A percentile compares a stretch with the other conserved stretches of the same genome.
Evolutionary conservation across 1,140 invertebrate genomes (phyloP).

Genomic region (Acromyrmex echinatior): DNA sequence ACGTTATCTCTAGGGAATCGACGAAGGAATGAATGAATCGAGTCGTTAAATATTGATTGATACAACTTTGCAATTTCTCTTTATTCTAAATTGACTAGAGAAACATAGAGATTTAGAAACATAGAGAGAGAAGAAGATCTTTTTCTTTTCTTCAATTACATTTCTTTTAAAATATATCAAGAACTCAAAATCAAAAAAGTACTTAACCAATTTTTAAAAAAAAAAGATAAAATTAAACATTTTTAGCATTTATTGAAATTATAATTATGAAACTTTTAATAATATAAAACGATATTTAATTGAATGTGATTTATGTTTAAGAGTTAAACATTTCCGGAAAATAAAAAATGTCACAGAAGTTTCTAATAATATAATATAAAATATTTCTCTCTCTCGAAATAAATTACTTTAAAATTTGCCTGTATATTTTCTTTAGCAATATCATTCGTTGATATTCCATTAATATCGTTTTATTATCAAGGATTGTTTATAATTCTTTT

Average conservation of each 20-base stretch:
- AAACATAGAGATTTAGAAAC: background rate
- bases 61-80: background rate
- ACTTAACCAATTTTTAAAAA: background rate
- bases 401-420: background rate
- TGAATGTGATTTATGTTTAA: background rate
- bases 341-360: background rate
- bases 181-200: background rate
- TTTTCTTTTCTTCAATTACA: background rate
- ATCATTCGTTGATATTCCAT: background rate
- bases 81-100: background rate
- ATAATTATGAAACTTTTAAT: background rate
- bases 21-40: constrained; percentile 29
- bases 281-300: background rate
- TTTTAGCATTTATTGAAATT: background rate
- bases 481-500: background rate
- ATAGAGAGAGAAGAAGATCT: background rate
- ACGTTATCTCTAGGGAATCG: constrained; percentile 29
- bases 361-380: background rate
- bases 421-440: background rate
- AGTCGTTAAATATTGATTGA: constrained; percentile 7
- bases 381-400: background rate
- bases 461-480: background rate
- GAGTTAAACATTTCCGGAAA: background rate
- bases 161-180: background rate
- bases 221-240: background rate